phyloP scores from a whole-genome alignment of 2,888 invertebrate species.

The Apodemia duryi region DNA sequence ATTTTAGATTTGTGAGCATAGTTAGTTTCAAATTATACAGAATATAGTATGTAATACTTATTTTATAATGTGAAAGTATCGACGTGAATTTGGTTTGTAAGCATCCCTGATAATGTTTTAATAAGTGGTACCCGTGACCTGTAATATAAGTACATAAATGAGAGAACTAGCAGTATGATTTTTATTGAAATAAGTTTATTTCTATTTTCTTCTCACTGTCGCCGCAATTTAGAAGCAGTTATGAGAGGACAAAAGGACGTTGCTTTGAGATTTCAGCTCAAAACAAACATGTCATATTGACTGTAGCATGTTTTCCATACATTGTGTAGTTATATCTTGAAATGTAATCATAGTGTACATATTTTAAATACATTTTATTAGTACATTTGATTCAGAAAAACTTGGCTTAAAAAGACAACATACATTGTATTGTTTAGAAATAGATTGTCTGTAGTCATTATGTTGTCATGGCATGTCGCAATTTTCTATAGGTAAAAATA shows the following conservation, averaged over 20 bases:
- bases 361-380: background rate
- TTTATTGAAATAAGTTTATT: too few species aligned
- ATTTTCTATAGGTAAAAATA: background rate
- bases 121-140: too few species aligned
- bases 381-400: background rate
- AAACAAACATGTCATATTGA: background rate
- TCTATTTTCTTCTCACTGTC: too few species aligned
- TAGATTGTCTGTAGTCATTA: background rate
- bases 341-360: background rate
- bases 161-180: too few species aligned
- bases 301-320: background rate
- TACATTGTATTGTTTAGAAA: slow-evolving; percentile 8
- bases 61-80: too few species aligned
- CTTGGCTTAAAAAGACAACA: background rate
- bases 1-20: too few species aligned
- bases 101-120: too few species aligned
- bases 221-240: too few species aligned
- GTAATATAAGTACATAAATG: too few species aligned
- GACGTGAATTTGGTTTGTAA: too few species aligned
- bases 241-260: background rate
- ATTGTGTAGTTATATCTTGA: background rate
- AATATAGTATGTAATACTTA: too few species aligned
- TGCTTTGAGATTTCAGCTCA: background rate
- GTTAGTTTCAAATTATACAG: too few species aligned
- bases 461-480: slow-evolving; percentile 3